Conservation (phyloP, 2,113 vertebrate genomes). For the Heptranchias perlo region DNA sequence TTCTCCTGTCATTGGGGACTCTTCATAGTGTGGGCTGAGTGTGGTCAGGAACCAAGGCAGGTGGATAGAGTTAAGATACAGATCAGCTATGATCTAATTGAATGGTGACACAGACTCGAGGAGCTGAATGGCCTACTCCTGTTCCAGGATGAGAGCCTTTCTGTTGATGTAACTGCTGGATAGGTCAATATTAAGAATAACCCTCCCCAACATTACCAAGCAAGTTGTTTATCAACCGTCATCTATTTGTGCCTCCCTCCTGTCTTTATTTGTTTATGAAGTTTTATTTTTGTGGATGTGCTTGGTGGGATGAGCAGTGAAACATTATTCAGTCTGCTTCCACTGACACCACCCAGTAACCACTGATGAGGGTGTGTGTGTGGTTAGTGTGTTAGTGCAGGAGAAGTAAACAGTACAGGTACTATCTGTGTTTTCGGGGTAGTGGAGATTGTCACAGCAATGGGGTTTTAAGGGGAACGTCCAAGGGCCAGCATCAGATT, state of each 20-base stretch:
- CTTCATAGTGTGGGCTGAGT: neutral
- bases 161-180: neutral
- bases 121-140: neutral
- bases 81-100: neutral
- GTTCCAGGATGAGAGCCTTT: neutral
- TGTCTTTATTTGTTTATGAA: neutral
- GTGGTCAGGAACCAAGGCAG: neutral
- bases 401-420: neutral
- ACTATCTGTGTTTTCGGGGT: neutral
- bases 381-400: neutral
- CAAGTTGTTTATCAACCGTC: neutral
- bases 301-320: neutral
- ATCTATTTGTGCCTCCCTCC: neutral
- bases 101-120: neutral
- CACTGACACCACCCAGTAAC: neutral
- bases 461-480: neutral
- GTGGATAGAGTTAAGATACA: neutral
- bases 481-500: neutral
- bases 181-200: neutral
- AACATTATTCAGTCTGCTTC: neutral
- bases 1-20: neutral
- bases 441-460: neutral
- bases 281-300: neutral
- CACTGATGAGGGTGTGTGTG: neutral
- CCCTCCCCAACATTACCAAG: neutral